Evolutionary conservation across 2,113 vertebrate species (phyloP).

Genomic region (Acrocephalus kingi): DNA sequence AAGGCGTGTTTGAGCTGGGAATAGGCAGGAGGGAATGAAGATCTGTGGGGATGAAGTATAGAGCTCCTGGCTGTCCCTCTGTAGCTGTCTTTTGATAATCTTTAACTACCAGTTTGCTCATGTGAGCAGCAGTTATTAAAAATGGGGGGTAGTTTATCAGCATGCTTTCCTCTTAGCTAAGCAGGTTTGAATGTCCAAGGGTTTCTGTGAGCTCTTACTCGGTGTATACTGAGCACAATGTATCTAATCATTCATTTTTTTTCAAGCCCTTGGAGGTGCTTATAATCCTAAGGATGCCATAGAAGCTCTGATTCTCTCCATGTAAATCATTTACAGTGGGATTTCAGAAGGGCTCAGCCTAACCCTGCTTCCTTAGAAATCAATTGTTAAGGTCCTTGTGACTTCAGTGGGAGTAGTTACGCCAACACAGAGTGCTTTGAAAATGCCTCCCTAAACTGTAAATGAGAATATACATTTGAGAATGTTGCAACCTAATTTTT

Average conservation of each 20-base stretch:
- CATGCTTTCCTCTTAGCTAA: neutral
- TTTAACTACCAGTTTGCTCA: neutral
- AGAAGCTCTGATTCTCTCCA: neutral
- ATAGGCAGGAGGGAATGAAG: neutral
- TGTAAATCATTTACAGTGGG: slow-evolving; percentile 8
- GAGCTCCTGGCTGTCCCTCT: neutral
- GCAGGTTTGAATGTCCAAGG: neutral
- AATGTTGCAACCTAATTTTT: slow-evolving; percentile 66
- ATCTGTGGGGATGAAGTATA: neutral
- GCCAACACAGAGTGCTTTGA: slow-evolving; percentile 6
- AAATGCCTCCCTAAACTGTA: slow-evolving; percentile 58
- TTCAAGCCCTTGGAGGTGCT: slow-evolving; percentile 3
- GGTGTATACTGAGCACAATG: neutral
- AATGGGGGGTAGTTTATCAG: neutral
- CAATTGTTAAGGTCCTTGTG: slow-evolving; percentile 20
- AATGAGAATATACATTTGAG: slow-evolving; percentile 65
- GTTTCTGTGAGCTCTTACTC: neutral
- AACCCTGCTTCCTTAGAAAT: slow-evolving; percentile 32
- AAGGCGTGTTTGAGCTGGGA: neutral
- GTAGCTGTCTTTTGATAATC: neutral
- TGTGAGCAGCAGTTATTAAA: neutral
- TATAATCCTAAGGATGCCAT: neutral
- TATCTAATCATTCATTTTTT: neutral
- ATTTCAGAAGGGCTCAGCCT: slow-evolving; percentile 30
- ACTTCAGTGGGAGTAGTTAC: slow-evolving; percentile 29